Evolutionary conservation across 2,797 vertebrate species (phyloP).

Genomic region (Peromyscus nudipes): DNA sequence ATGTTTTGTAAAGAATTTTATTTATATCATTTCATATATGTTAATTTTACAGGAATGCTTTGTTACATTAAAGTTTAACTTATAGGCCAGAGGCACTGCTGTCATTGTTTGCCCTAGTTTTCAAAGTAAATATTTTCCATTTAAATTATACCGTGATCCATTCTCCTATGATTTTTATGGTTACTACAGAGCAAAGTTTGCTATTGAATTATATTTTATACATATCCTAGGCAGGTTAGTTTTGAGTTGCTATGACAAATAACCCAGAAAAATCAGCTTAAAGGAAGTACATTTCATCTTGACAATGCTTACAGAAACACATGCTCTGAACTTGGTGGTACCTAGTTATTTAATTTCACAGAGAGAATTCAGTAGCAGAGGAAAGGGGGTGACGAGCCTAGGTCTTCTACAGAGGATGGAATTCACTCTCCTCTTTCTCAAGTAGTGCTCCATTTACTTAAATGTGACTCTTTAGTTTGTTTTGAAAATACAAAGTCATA

Average conservation of each 20-base stretch:
- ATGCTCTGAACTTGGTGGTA: conserved; percentile 28
- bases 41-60: background rate
- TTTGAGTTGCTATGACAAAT: background rate
- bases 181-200: background rate
- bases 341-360: conserved; percentile 47
- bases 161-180: background rate
- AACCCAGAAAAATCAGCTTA: background rate
- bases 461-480: background rate
- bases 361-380: background rate
- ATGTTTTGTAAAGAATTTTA: background rate
- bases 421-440: background rate
- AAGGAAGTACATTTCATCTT: background rate
- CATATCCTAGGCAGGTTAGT: background rate
- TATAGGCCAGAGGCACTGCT: background rate
- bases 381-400: background rate
- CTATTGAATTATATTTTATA: background rate
- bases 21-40: background rate
- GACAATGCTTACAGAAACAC: background rate
- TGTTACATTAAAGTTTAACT: background rate
- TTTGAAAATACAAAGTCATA: conserved; percentile 1
- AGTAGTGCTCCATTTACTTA: background rate
- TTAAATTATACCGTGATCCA: background rate
- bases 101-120: background rate
- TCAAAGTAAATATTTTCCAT: conserved; percentile 38
- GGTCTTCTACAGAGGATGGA: background rate